phyloP scores from a whole-genome alignment of 2,888 invertebrate species.

The Eudemis profundana region DNA sequence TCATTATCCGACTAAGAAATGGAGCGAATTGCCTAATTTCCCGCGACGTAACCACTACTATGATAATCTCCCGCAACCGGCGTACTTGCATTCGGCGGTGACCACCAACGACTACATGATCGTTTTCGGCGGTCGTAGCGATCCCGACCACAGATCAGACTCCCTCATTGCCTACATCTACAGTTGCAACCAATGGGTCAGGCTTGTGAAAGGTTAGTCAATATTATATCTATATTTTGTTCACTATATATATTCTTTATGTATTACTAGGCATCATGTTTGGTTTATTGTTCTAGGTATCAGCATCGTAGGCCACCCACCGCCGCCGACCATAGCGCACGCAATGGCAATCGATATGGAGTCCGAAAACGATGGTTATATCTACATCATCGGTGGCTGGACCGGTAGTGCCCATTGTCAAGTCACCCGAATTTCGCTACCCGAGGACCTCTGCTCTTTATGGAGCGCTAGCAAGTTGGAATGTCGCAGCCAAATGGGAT shows the following conservation, averaged over 20 bases:
- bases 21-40: conserved; percentile 92
- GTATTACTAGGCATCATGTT: not conserved
- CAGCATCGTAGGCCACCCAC: conserved; percentile 88
- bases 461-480: conserved; percentile 90
- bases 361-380: conserved; percentile 85
- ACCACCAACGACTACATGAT: conserved; percentile 96
- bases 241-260: not conserved
- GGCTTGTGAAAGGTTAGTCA: conserved; percentile 85
- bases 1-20: conserved; percentile 89
- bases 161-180: conserved; percentile 94
- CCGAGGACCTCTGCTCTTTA: conserved; percentile 93
- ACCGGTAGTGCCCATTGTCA: conserved; percentile 92
- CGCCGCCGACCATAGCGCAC: conserved; percentile 92
- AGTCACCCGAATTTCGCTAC: conserved; percentile 91
- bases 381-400: conserved; percentile 95
- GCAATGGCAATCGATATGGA: conserved; percentile 92
- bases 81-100: conserved; percentile 95
- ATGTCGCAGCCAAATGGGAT: conserved; percentile 94
- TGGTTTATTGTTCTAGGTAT: conserved; percentile 71
- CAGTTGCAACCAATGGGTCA: conserved; percentile 95
- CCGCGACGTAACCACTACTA: conserved; percentile 86
- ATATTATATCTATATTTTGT: not conserved
- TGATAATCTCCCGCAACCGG: conserved; percentile 88
- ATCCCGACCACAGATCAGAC: conserved; percentile 89
- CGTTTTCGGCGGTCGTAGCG: conserved; percentile 93